These are phyloP conservation scores for Garrulus glandarius DNA, from an alignment of 2,797 vertebrate genomes.

Conservation along the genomic window DNA sequence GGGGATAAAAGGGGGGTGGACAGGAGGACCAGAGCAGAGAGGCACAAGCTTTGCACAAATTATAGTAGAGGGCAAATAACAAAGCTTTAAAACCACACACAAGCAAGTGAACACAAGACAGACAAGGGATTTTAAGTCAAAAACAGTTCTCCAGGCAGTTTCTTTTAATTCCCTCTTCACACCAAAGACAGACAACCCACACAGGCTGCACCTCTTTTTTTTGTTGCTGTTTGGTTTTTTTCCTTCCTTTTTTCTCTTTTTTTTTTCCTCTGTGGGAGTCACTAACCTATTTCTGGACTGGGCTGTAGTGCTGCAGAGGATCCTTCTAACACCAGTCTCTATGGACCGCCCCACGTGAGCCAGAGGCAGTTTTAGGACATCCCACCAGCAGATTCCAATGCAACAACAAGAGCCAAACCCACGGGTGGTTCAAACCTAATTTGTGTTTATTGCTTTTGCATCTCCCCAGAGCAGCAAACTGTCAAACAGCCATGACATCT, in stretches of 20 bases:
- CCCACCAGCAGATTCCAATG: neutral
- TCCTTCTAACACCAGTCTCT: neutral
- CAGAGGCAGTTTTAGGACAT: neutral
- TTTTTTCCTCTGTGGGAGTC: neutral
- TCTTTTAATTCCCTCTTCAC: neutral
- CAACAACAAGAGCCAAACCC: neutral
- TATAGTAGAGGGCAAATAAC: neutral
- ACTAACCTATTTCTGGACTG: neutral
- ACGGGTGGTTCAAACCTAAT: neutral
- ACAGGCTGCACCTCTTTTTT: neutral
- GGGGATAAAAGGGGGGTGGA: fast-evolving
- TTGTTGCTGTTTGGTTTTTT: too few relatives aligned
- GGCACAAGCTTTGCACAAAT: neutral
- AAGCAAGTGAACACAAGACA: neutral
- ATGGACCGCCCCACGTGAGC: neutral
- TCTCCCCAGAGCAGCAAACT: neutral
- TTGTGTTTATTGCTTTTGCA: neutral
- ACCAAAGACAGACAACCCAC: neutral
- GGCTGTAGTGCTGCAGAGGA: neutral
- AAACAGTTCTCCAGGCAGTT: neutral
- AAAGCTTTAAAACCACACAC: neutral
- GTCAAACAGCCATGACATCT: neutral
- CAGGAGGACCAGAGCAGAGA: neutral
- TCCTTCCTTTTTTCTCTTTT: neutral
- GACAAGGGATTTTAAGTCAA: neutral